Base-by-base conservation (phyloP, 2,113 vertebrate genomes). In the Telmatochromis sp. region DNA sequence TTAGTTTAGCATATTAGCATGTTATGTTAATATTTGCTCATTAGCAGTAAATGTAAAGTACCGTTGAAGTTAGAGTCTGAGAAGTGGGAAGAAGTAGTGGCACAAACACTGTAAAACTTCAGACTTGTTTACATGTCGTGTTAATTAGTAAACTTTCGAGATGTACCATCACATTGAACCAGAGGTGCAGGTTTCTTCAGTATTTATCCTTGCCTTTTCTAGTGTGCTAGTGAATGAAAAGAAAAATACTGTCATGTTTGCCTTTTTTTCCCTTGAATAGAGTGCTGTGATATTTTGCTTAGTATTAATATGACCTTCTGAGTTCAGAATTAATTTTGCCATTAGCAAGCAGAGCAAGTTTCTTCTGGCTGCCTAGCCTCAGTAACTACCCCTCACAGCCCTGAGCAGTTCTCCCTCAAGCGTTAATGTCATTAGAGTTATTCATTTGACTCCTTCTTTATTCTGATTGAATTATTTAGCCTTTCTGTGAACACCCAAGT, bases 401-500 rank as follows among this genome's bases (percentile, higher is more conserved):
- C 80, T 82, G 80, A 93, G 81, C 85, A 86, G 86, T 89, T 91
- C 90, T 94, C 94, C 94, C 93, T 94, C 89, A 93, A 95, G 94
- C 90, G 68, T 94, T 94, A 94, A 95, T 94, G 93, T 91, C 95
- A 96, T 96, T 95, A 95, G 89, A 95, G 93, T 95, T 95, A 94
- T 96, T 95, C 92, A 96, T 96, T 95, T 94, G 93, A 96, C 95
- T 95, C 90, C 89, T 89, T 95, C 93, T 95, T 95, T 94, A 93
- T 94, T 95, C 95, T 93, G 94, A 94, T 96, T 96, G 90, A 96
- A 96, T 96, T 95, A 95, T 96, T 96, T 94, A 95, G 93, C 89
- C 92, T 94, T 95, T 94, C 88, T 87, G 91, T 92, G 95, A 94
- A 94, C 93, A 75, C 90, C 90, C 94, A 94, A 95, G 95, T 96